Evolutionary conservation across 1,140 invertebrate genomes (phyloP).

Genomic region (Acromyrmex echinatior): DNA sequence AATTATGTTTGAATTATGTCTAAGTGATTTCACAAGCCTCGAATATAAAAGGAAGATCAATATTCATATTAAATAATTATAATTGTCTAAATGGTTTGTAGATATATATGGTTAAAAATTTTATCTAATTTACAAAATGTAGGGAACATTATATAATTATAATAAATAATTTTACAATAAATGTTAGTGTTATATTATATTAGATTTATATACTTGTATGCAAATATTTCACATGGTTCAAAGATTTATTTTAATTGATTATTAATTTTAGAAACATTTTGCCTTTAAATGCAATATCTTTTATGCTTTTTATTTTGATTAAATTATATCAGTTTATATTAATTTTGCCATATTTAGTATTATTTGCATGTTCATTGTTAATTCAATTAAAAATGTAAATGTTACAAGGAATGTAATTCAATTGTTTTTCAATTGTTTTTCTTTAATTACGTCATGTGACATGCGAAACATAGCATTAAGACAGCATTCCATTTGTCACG

Average conservation of each 20-base stretch:
- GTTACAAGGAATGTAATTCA: neutral
- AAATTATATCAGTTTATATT: slow-evolving; percentile 6
- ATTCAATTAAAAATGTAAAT: neutral
- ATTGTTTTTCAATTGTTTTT: slow-evolving; percentile 23
- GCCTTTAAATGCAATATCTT: neutral
- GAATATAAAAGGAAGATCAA: neutral
- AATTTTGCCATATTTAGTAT: neutral
- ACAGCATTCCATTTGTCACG: slow-evolving; percentile 27
- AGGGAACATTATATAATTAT: neutral
- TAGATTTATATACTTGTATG: neutral
- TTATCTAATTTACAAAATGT: neutral
- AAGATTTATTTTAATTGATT: neutral
- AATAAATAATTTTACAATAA: neutral
- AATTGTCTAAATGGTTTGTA: slow-evolving; percentile 22
- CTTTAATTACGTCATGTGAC: slow-evolving; percentile 38
- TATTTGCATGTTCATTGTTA: neutral
- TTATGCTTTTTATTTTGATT: neutral
- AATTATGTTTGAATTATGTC: slow-evolving; percentile 1
- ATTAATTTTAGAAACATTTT: neutral
- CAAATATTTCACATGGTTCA: neutral
- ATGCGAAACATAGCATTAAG: slow-evolving; percentile 33
- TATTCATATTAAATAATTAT: neutral
- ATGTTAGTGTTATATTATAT: neutral
- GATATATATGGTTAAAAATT: no score
- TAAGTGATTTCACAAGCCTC: neutral